Evolutionary conservation across 2,113 vertebrate genomes (phyloP), one percentile per base, ranked within the genome.

Genomic region (Gavia stellata): DNA sequence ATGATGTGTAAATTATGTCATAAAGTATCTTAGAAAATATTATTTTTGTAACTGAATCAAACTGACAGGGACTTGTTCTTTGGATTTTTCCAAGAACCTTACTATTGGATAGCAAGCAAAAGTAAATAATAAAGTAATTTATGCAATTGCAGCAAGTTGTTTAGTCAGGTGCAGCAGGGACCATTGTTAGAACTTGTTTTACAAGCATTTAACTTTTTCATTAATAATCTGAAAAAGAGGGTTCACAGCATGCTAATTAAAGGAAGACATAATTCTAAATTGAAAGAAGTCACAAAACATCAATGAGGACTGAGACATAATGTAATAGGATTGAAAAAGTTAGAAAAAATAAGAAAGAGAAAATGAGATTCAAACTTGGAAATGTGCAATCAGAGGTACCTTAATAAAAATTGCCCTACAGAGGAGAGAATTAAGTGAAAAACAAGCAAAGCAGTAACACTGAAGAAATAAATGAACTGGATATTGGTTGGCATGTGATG

Each of bases 221-320:
- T 85, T 92, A 92, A 79, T 89, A 94, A 94, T 65, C 52, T 89
- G 40, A 88, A 95, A 84, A 50, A 83, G 26, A 67, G 52, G 63
- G 12, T 62, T 94, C 28, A 58, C 24, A 75, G 34, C 25, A 68
- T 55, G 31, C 47, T 85, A 87, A 89, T 84, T 83, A 89, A 70
- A 67, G 26, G 47, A 87, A 68, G 38, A 93, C 38, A 90, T 31
- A 81, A 72, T 65, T 87, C 61, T 56, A 62, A 66, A 87, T 4
- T 77, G 53, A 85, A 88, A 75, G 56, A 84, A 87, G 24, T 61
- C 62, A 75, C 31, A 92, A 94, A 92, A 34, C 42, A 63, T 81
- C 38, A 81, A 6, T 56, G 31, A 81, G 25, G 61, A 84, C 33
- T 47, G 38, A 81, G 55, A 84, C 63, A 58, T 45, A 82, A 61